Conservation (phyloP, 1,140 invertebrate species). For the Pseudomyrmex pallidus region DNA sequence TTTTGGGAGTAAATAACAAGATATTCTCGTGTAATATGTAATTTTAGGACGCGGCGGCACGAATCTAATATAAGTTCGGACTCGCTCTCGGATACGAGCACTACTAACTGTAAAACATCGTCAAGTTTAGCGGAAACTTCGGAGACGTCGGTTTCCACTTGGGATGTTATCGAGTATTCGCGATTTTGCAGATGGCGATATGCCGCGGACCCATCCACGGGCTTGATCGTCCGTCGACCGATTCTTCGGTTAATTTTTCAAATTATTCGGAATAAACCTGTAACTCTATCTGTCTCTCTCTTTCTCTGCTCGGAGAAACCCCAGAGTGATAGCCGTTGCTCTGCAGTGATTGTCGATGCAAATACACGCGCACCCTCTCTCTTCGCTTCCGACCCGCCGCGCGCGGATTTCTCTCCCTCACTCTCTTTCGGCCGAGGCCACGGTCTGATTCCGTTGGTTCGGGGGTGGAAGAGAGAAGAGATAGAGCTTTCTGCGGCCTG, state of each 20-base stretch:
- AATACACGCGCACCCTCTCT: slow-evolving; percentile 75
- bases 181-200: slow-evolving; percentile 8
- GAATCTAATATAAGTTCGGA: neutral
- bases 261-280: slow-evolving; percentile 75
- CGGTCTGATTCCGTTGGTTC: slow-evolving; percentile 75
- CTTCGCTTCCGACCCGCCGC: slow-evolving; percentile 42
- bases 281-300: slow-evolving; percentile 37
- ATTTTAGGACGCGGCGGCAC: neutral
- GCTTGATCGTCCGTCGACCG: slow-evolving; percentile 41
- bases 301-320: slow-evolving; percentile 61
- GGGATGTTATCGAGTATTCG: slow-evolving; percentile 33
- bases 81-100: neutral
- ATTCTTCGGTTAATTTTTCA: slow-evolving; percentile 73
- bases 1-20: neutral
- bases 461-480: slow-evolving; percentile 71
- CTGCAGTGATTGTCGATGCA: slow-evolving; percentile 80
- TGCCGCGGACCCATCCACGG: neutral
- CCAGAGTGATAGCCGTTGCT: slow-evolving; percentile 73
- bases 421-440: slow-evolving; percentile 66
- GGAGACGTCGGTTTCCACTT: neutral
- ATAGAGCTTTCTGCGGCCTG: slow-evolving; percentile 83
- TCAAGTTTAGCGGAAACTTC: slow-evolving; percentile 20
- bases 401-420: slow-evolving; percentile 41
- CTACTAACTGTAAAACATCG: slow-evolving; percentile 1
- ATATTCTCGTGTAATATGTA: neutral